phyloP scores from a whole-genome alignment of 92 coral and sea anemone species.

The Porites evermanni region DNA sequence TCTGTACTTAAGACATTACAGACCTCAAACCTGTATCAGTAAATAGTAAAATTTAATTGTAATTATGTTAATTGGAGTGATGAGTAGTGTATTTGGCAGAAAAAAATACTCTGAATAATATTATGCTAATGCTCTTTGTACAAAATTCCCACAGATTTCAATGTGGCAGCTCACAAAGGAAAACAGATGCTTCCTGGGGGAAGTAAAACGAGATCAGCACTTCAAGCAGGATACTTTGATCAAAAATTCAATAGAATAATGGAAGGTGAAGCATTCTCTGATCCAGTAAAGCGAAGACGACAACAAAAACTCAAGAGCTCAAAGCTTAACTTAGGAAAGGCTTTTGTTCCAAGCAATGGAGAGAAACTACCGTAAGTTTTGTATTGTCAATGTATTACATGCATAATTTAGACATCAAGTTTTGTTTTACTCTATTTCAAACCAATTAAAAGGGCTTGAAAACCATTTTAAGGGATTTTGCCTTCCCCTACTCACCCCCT shows the following conservation, averaged over 20 bases:
- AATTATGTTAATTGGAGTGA: neutral
- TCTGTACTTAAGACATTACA: no score
- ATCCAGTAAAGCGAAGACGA: constrained; percentile 91
- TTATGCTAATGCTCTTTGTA: neutral
- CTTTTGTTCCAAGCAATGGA: constrained; percentile 97
- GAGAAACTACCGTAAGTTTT: constrained; percentile 90
- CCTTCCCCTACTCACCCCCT: no score
- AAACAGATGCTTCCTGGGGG: constrained; percentile 99
- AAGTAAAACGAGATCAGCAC: constrained; percentile 83
- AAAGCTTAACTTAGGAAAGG: constrained; percentile 87
- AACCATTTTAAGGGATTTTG: no score
- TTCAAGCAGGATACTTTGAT: constrained; percentile 95
- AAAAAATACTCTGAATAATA: no score
- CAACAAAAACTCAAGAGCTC: constrained; percentile 85
- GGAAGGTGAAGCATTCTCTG: constrained; percentile 90
- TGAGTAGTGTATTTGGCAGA: no score
- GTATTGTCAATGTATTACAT: neutral
- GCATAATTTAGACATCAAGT: no score
- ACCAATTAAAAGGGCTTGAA: no score
- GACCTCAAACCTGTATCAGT: no score
- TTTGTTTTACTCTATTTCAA: no score
- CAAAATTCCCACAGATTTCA: constrained; percentile 72
- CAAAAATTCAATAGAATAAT: constrained; percentile 88
- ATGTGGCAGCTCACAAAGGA: constrained; percentile 93
- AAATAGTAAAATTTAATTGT: neutral